Conservation (phyloP, 2,113 vertebrate genomes). For the Casuarius casuarius region DNA sequence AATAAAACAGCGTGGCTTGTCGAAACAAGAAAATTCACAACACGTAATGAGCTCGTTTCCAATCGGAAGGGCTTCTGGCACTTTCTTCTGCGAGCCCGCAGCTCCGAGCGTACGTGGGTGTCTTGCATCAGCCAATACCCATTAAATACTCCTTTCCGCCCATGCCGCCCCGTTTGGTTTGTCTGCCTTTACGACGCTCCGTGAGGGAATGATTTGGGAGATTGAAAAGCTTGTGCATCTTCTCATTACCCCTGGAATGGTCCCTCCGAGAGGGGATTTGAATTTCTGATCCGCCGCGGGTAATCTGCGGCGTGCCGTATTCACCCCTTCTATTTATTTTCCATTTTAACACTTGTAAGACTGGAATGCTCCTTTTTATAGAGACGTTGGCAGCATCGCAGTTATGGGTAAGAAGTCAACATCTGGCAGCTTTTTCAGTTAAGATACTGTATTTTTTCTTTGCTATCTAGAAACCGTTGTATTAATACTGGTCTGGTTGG, state of each 20-base stretch:
- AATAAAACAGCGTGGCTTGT: not conserved
- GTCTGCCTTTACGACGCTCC: not conserved
- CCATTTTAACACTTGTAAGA: not conserved
- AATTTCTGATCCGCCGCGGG: slow-evolving; percentile 16
- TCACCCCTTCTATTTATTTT: slow-evolving; percentile 49
- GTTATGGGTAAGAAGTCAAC: slow-evolving; percentile 38
- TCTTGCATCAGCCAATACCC: slow-evolving; percentile 17
- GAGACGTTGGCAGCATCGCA: not conserved
- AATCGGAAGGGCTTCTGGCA: slow-evolving; percentile 29
- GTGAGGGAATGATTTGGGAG: slow-evolving; percentile 39
- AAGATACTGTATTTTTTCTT: not conserved
- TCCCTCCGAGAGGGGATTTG: slow-evolving; percentile 47
- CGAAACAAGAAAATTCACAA: not conserved
- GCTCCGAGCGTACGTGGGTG: slow-evolving; percentile 9
- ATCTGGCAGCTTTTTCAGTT: slow-evolving; percentile 25
- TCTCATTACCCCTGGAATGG: slow-evolving; percentile 50
- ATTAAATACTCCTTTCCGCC: slow-evolving; percentile 55
- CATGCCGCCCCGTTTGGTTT: not conserved
- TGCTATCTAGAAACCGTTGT: slow-evolving; percentile 45
- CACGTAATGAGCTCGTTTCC: not conserved
- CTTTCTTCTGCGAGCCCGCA: not conserved
- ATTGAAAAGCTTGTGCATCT: slow-evolving; percentile 52
- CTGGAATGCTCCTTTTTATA: slow-evolving; percentile 19
- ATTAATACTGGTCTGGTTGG: not conserved
- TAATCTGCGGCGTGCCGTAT: not conserved